phyloP scores from a whole-genome alignment of 2,797 vertebrate genomes.

The Diceros bicornis region DNA sequence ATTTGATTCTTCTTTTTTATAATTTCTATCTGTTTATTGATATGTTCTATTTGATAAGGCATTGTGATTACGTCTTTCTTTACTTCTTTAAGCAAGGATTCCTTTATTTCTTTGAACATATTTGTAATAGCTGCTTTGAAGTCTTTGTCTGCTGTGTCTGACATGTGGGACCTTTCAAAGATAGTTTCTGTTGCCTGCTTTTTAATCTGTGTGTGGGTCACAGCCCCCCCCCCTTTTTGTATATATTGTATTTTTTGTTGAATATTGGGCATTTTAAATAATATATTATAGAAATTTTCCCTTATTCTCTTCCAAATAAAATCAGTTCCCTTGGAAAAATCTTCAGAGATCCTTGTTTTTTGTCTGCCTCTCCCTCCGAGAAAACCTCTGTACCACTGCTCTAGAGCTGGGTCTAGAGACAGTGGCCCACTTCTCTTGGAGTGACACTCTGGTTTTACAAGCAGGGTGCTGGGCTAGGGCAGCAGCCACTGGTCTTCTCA shows the following conservation, averaged over 20 bases:
- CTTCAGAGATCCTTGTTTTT: neutral
- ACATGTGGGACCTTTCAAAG: neutral
- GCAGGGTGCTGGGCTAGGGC: neutral
- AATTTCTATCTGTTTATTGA: neutral
- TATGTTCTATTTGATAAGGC: conserved; percentile 15
- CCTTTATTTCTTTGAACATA: neutral
- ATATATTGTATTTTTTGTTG: neutral
- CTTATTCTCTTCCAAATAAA: neutral
- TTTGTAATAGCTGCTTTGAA: conserved; percentile 9
- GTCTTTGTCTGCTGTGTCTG: neutral
- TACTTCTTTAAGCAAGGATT: neutral
- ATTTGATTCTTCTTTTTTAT: neutral
- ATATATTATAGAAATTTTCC: neutral
- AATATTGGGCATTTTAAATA: neutral
- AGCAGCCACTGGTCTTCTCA: neutral
- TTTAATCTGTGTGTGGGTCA: neutral
- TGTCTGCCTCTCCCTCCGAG: neutral
- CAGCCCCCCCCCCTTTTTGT: neutral
- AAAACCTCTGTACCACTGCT: neutral
- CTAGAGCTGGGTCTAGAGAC: neutral
- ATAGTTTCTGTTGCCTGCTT: neutral
- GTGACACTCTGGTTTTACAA: neutral
- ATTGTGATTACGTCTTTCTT: neutral
- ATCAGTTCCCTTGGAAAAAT: neutral
- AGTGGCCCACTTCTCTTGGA: neutral